Evolutionary conservation across 2,888 invertebrate species (phyloP).

Genomic region (Petrolisthes manimaculis): DNA sequence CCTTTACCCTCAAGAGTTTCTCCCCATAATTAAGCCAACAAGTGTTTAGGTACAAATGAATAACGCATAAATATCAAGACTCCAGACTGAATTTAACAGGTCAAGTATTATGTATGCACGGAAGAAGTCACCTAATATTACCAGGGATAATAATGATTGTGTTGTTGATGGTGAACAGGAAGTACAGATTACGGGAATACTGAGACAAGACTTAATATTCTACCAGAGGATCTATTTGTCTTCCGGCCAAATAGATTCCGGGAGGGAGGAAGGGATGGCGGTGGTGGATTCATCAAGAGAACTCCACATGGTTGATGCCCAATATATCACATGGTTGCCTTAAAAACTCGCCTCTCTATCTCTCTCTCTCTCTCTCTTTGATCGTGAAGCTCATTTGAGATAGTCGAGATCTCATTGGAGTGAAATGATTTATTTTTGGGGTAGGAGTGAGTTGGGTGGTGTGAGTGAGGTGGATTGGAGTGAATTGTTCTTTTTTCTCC

Average conservation of each 20-base stretch:
- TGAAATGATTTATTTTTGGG: slow-evolving; percentile 38
- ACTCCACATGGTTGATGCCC: slow-evolving; percentile 56
- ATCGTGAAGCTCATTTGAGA: slow-evolving; percentile 59
- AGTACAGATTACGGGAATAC: too few relatives aligned
- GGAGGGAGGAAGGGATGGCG: background rate
- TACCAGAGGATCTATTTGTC: too few relatives aligned
- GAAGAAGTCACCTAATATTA: too few relatives aligned
- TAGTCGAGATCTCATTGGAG: slow-evolving; percentile 57
- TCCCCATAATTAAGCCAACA: too few relatives aligned
- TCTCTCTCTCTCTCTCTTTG: slow-evolving; percentile 3
- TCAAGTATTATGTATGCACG: too few relatives aligned
- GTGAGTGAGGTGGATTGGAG: slow-evolving; percentile 2
- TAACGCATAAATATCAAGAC: too few relatives aligned
- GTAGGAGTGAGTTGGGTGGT: slow-evolving; percentile 6
- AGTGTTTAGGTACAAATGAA: too few relatives aligned
- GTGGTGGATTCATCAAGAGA: slow-evolving; percentile 41
- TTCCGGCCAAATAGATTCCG: background rate
- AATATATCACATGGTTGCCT: slow-evolving; percentile 56
- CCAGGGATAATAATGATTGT: too few relatives aligned
- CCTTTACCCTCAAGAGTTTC: too few relatives aligned
- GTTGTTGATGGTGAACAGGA: too few relatives aligned
- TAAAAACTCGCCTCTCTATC: slow-evolving; percentile 17
- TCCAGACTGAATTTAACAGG: too few relatives aligned
- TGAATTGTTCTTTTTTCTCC: background rate
- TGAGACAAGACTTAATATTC: too few relatives aligned